Evolutionary conservation across 2,888 invertebrate species (phyloP), one percentile per base, ranked within the genome.

Genomic region (Pseudanteris insignis): DNA sequence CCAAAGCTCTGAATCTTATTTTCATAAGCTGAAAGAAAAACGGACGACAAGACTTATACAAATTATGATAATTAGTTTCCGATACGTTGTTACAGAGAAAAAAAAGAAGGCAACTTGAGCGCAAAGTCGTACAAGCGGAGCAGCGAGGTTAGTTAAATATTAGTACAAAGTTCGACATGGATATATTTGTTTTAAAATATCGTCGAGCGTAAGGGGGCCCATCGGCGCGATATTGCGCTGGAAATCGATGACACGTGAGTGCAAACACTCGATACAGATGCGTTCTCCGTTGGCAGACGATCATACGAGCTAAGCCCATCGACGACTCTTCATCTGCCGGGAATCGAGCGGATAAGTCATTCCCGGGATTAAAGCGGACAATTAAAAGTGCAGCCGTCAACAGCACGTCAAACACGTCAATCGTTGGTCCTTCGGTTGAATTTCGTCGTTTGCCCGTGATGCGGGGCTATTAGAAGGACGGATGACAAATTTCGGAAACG

Each of bases 401-500:
- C 9, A 5, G 13, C 14, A 43, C 32, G 33, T 46, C 46, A 26
- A 26, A 26, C 18, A 9, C n/a, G 26, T 9, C 26, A n/a, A 3
- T n/a, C 26, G 26, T 21, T 7, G 2, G n/a, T 9, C 3, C 26
- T 10, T 13, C 24, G 18, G n/a, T 26, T 26, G 26, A 9, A n/a
- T n/a, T 43, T 38, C 9, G 32, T 33, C 24, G 9, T 32, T 47
- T 41, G 13, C 18, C 8, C 34, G 33, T 29, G 63, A 54, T 53
- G 24, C 36, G 40, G 41, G 26, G 24, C 54, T 47, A 55, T 51
- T 50, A 63, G 44, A 41, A 32, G 46, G 34, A 30, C 30, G 48
- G 21, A 34, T 60, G 55, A 63, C 63, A 47, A 63, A 59, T 59
- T 63, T 60, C 11, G 29, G 37, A 48, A 57, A 46, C 29, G 10